phyloP scores from a whole-genome alignment of 2,797 vertebrate species.

The Cryptoprocta ferox region DNA sequence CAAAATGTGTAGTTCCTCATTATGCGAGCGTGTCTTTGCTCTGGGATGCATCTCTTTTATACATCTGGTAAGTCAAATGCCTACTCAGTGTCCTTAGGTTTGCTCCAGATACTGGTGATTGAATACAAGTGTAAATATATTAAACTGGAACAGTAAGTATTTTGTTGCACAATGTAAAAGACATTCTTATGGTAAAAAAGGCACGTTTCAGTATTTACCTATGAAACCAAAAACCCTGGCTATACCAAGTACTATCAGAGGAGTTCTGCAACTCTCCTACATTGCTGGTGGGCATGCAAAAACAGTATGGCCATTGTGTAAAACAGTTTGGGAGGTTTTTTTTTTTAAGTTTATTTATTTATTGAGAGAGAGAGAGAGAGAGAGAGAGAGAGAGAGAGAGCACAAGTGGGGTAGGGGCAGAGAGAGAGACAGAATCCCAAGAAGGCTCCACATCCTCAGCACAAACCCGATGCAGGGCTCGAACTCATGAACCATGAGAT shows the following conservation, averaged over 20 bases:
- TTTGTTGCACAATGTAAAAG: constrained; percentile 24
- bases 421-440: too few species aligned
- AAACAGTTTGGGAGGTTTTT: background rate
- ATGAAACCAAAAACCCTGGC: background rate
- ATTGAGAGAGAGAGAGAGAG: too few species aligned
- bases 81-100: background rate
- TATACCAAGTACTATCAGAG: background rate
- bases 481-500: too few species aligned
- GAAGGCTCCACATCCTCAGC: too few species aligned
- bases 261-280: background rate
- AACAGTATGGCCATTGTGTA: background rate
- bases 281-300: background rate
- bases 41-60: background rate
- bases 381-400: too few species aligned
- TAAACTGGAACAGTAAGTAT: background rate
- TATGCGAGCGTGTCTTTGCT: background rate
- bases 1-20: background rate
- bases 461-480: too few species aligned
- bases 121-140: background rate
- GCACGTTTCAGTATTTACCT: background rate
- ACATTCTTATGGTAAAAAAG: background rate
- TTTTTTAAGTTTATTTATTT: too few species aligned
- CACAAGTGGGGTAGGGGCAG: too few species aligned
- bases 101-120: background rate
- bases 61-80: background rate